Evolutionary conservation across 1,140 invertebrate genomes (phyloP).

Genomic region (Caenorhabditis latens): DNA sequence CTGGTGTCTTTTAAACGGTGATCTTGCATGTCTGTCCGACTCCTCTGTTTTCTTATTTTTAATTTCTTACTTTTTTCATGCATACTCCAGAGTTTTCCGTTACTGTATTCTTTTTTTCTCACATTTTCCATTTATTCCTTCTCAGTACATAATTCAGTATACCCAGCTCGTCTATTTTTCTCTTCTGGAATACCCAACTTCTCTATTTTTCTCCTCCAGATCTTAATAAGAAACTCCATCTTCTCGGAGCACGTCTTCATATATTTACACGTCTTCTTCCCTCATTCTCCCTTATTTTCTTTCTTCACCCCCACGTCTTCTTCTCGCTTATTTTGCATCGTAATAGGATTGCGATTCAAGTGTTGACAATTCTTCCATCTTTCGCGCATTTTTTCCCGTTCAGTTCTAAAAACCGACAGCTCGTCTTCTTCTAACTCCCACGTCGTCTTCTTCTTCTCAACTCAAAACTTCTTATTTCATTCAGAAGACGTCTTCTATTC

Average conservation of each 20-base stretch:
- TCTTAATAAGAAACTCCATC: slow-evolving; percentile 30
- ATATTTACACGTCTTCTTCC: slow-evolving; percentile 45
- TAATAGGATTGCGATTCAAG: slow-evolving; percentile 51
- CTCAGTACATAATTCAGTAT: too few species aligned
- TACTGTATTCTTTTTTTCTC: too few species aligned
- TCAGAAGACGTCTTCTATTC: slow-evolving; percentile 7
- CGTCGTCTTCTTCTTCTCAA: background rate
- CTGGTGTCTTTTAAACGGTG: too few species aligned
- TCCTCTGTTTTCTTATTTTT: too few species aligned
- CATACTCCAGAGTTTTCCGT: too few species aligned
- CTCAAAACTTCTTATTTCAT: background rate
- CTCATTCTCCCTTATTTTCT: background rate
- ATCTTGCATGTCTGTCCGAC: too few species aligned
- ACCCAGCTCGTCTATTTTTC: background rate
- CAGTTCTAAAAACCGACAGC: background rate
- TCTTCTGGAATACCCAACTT: background rate
- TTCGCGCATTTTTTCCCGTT: slow-evolving; percentile 4
- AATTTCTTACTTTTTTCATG: too few species aligned
- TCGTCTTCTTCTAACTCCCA: background rate
- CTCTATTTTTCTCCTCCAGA: background rate
- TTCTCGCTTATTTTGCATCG: slow-evolving; percentile 45
- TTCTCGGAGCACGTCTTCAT: background rate
- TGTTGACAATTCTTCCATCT: slow-evolving; percentile 41
- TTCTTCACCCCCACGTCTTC: background rate
- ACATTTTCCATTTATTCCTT: too few species aligned